Evolutionary conservation across 2,888 invertebrate genomes (phyloP), one percentile per base, ranked within the genome.

Genomic region (Colostygia pectinataria): DNA sequence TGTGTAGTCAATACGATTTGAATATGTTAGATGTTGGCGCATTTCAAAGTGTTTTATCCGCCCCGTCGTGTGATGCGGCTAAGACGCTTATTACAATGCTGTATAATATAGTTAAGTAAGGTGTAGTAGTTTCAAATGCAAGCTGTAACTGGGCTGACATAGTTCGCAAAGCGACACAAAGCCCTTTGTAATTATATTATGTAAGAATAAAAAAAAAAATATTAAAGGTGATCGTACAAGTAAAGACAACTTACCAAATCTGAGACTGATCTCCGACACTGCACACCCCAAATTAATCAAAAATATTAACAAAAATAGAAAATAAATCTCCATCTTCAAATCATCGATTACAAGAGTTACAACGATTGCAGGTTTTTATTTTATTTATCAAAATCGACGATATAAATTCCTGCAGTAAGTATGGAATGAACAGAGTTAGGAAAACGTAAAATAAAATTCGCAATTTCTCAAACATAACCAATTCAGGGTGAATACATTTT

Each of bases 381-480:
- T 86, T 88, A 43, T 65, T 81, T 1, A 87, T 63, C 2, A 90
- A 60, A 52, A 90, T 88, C 0, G 78, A 77, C 0, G 90, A 77
- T 58, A 90, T 90, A 29, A 80, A 90, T 63, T 90, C 89, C 59
- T 90, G 89, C 1, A 90, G 55, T 15, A 90, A 65, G 68, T 80
- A 89, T 0, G 89, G 89, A 36, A 90, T 83, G 3, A 90, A 68
- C 8, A 90, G 40, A 1, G 84, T 72, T 25, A 90, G 44, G 10
- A 83, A 73, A 34, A 90, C 53, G 46, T 89, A 89, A 68, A 90
- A 89, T 47, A 90, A 42, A 5, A 83, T 79, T 54, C 88, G 69
- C 25, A 88, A 57, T 69, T 84, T 89, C 39, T 88, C 87, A 27
- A 83, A 79, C 89, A 79, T 74, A 10, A 55, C 20, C 61, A 43